Percentiles rank a stretch among this genome's conserved stretches.
These are phyloP conservation scores for Scaptomyza cyrtandrae DNA, from an alignment of 2,888 invertebrate species.

Conservation along the genomic window DNA sequence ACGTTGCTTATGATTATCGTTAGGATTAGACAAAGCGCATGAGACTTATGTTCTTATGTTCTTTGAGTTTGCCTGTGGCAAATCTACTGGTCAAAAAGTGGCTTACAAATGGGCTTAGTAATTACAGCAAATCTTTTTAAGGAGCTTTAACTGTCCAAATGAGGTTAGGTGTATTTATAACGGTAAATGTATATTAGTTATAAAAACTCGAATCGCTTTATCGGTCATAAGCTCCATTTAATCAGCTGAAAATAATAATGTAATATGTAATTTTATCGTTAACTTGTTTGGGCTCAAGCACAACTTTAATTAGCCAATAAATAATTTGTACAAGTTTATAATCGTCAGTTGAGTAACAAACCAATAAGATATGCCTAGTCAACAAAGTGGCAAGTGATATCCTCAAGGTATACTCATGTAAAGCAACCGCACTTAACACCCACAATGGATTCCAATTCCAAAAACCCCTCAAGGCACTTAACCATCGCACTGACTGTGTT, in stretches of 20 bases:
- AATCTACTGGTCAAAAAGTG: neutral
- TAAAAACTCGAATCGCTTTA: too few species aligned
- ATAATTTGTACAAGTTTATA: neutral
- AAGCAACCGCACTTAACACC: neutral
- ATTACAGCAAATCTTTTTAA: neutral
- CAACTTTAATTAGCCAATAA: neutral
- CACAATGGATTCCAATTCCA: neutral
- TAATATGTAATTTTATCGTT: neutral
- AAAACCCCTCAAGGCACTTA: neutral
- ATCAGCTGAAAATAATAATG: neutral
- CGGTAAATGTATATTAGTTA: too few species aligned
- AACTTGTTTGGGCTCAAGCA: neutral
- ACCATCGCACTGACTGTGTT: neutral
- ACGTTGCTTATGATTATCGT: conserved; percentile 22
- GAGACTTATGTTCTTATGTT: conserved; percentile 7
- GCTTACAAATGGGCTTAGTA: conserved; percentile 29
- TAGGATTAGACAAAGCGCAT: conserved; percentile 28
- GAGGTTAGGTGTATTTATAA: too few species aligned
- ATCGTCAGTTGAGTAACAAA: neutral
- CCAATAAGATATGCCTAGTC: neutral
- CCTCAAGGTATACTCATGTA: neutral
- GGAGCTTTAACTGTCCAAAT: too few species aligned
- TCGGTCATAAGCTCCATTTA: too few species aligned
- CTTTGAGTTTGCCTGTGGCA: too few species aligned
- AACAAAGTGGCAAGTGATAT: neutral